These are phyloP conservation scores for Genyomyrus donnyi DNA, from an alignment of 2,113 vertebrate genomes.

Conservation along the genomic window DNA sequence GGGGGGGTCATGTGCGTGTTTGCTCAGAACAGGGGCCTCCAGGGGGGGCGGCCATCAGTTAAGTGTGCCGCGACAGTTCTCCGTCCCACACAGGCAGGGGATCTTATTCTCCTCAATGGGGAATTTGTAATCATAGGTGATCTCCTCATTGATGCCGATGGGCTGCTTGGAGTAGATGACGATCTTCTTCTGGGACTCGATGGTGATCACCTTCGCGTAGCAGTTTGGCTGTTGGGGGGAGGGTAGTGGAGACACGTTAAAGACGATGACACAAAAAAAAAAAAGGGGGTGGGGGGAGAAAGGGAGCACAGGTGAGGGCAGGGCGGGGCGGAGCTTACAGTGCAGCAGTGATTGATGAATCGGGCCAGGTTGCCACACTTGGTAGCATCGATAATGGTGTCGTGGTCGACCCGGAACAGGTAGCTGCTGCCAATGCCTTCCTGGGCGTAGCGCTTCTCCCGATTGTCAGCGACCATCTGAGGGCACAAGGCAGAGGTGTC, in stretches of 20 bases:
- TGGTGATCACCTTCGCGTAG: constrained; percentile 94
- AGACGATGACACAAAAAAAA: neutral
- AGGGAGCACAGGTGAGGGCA: neutral
- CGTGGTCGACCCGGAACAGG: constrained; percentile 85
- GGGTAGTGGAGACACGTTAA: neutral
- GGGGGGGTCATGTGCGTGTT: neutral
- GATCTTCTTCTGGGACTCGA: constrained; percentile 93
- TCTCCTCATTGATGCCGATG: constrained; percentile 85
- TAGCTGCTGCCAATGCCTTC: constrained; percentile 92
- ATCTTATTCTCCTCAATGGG: constrained; percentile 96
- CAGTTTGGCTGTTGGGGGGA: constrained; percentile 73
- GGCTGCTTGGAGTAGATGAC: constrained; percentile 95
- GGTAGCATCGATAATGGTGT: constrained; percentile 90
- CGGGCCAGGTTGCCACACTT: constrained; percentile 84
- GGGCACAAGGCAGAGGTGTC: neutral
- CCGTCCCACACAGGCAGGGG: constrained; percentile 83
- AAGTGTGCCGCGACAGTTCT: constrained; percentile 85
- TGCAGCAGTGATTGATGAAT: constrained; percentile 93
- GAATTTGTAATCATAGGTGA: constrained; percentile 96
- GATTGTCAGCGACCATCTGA: constrained; percentile 86
- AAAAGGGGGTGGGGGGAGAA: neutral
- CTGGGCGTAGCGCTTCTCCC: constrained; percentile 83
- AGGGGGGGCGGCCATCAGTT: constrained; percentile 55
- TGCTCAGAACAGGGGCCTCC: neutral
- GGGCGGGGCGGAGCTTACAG: constrained; percentile 55